Evolutionary conservation across 2,797 vertebrate genomes (phyloP), one percentile per base, ranked within the genome.

Genomic region (Discoglossus pictus): DNA sequence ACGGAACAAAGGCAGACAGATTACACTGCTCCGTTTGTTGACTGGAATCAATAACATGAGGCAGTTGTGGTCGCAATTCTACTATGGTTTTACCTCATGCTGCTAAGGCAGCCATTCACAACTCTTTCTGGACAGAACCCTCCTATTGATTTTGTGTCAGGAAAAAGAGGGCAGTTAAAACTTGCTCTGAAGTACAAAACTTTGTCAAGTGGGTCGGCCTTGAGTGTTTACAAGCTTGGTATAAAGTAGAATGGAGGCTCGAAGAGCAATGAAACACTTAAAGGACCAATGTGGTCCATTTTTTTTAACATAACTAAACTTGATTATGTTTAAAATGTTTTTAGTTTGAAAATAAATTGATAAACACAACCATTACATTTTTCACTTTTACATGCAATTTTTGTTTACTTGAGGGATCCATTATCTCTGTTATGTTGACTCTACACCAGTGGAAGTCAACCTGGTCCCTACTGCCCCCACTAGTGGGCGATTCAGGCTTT

Each of bases 1-100:
- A 86, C 81, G 78, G 85, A 90, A 90, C 84, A 86, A 83, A 85
- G 75, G 79, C 82, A 82, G 88, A 90, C 84, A 80, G 85, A 89
- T 86, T 83, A 88, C 82, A 84, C 67, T 68, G 82, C 74, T 81
- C 43, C n/a, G 63, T 80, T 88, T 75, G 58, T 78, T 80, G 75
- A 81, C 76, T 76, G 79, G 85, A 86, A 86, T 90, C 86, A 81
- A 77, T 88, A 90, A 86, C 84, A 79, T 71, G 2, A 61, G 82
- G 80, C 78, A 56, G 17, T 78, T 78, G 73, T 46, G 70, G 80
- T 78, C 76, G 75, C 69, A 42, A 64, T 70, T 67, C 65, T 64
- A 73, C 77, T 74, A 55, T 15, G n/a, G 59, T 62, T 74, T 72
- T 67, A 48, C 74, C 73, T 75, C 79, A 79, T 77, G 79, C 76